Conservation (phyloP, 2,113 vertebrate genomes). For the Desmodus rotundus region DNA sequence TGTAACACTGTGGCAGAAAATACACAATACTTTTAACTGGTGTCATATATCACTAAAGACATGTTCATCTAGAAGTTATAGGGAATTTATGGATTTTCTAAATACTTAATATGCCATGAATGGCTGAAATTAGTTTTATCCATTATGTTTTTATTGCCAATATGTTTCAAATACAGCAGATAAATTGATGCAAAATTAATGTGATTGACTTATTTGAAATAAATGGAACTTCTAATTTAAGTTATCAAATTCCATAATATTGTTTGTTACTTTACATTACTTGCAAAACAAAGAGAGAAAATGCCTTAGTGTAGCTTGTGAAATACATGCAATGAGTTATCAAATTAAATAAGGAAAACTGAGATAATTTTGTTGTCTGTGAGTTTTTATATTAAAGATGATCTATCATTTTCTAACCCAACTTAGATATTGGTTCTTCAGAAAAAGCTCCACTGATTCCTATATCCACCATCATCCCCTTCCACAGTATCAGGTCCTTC, state of each 20-base stretch:
- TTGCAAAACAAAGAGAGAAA: not conserved
- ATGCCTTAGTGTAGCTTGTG: not conserved
- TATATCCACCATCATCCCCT: not conserved
- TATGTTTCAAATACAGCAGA: constrained; percentile 26
- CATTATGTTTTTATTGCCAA: constrained; percentile 39
- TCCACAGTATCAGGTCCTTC: not conserved
- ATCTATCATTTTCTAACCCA: constrained; percentile 3
- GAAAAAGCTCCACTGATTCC: not conserved
- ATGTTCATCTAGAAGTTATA: not conserved
- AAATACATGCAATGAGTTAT: not conserved
- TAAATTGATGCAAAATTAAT: not conserved
- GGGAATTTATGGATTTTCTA: constrained; percentile 47
- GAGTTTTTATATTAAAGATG: constrained; percentile 12
- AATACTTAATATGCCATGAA: constrained; percentile 47
- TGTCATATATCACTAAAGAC: constrained; percentile 20
- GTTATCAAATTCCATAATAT: not conserved
- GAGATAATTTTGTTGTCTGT: constrained; percentile 19
- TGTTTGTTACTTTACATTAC: not conserved
- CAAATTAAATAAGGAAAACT: not conserved
- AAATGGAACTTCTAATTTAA: constrained; percentile 23
- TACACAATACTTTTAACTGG: not conserved
- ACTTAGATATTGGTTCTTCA: not conserved
- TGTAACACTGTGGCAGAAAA: not conserved
- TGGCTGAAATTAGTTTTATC: constrained; percentile 46
- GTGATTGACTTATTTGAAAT: constrained; percentile 27